These are phyloP conservation scores for Neotoxoptera formosana DNA, from an alignment of 1,140 invertebrate species.

Conservation along the genomic window DNA sequence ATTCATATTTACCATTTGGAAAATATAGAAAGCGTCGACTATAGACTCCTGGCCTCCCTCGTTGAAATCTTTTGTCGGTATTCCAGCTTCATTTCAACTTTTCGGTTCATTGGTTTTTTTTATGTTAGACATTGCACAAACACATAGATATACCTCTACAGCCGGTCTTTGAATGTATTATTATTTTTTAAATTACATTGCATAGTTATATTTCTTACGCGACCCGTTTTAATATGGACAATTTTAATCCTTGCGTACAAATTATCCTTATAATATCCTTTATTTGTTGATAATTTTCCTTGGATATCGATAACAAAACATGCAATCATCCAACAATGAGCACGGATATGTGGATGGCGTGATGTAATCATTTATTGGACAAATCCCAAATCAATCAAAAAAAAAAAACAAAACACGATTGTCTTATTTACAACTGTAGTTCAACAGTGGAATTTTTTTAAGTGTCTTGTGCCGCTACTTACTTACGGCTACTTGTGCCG, in stretches of 20 bases:
- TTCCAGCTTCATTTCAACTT: no score
- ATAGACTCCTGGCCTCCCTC: no score
- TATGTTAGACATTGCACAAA: no score
- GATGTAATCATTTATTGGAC: background rate
- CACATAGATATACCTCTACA: no score
- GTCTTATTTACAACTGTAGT: background rate
- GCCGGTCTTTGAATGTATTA: no score
- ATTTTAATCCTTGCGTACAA: background rate
- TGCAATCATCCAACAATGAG: background rate
- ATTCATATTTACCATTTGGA: no score
- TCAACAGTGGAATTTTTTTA: background rate
- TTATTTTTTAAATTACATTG: no score
- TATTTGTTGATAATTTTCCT: background rate
- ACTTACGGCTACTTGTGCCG: background rate
- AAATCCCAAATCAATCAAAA: background rate
- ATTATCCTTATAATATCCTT: no score
- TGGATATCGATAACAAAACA: background rate
- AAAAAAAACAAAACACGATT: background rate
- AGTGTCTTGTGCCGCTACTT: no score
- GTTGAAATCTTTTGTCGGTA: no score
- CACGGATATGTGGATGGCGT: background rate
- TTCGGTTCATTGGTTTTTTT: no score
- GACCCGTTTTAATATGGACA: background rate
- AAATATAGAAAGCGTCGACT: no score
- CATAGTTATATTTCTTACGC: background rate